phyloP scores from a whole-genome alignment of 2,113 vertebrate genomes.

The Polyodon spathula region DNA sequence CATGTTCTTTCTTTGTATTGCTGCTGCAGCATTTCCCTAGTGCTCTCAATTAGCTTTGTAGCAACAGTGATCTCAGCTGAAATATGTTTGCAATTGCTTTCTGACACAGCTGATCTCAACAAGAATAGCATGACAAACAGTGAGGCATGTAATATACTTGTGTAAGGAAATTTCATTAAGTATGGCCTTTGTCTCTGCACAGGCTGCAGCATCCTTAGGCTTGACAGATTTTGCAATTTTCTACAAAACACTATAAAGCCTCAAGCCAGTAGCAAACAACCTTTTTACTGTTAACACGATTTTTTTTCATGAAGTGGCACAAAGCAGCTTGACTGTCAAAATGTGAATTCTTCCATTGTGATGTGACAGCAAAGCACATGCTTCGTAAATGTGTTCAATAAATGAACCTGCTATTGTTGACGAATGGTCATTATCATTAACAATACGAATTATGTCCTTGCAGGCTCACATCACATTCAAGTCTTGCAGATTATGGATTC shows the following conservation, averaged over 20 bases:
- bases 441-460: too few relatives aligned
- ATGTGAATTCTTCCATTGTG: too few relatives aligned
- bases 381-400: too few relatives aligned
- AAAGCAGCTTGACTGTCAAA: too few relatives aligned
- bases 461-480: too few relatives aligned
- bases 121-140: conserved; percentile 44
- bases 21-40: conserved; percentile 27
- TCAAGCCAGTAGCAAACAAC: too few relatives aligned
- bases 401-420: too few relatives aligned
- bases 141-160: conserved; percentile 46
- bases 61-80: conserved; percentile 36
- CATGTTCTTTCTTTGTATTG: conserved; percentile 35
- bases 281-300: too few relatives aligned
- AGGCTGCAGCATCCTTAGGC: conserved; percentile 39
- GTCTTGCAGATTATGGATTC: too few relatives aligned
- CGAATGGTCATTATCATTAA: too few relatives aligned
- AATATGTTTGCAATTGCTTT: conserved; percentile 44
- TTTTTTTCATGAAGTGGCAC: too few relatives aligned
- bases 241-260: conserved; percentile 5
- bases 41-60: conserved; percentile 39
- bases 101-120: conserved; percentile 42
- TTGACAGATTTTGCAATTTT: conserved; percentile 34
- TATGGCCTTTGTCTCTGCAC: conserved; percentile 27
- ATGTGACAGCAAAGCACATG: too few relatives aligned
- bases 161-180: conserved; percentile 36